These are phyloP conservation scores for Seriola aureovittata DNA, from an alignment of 2,113 vertebrate genomes.

Conservation along the genomic window DNA sequence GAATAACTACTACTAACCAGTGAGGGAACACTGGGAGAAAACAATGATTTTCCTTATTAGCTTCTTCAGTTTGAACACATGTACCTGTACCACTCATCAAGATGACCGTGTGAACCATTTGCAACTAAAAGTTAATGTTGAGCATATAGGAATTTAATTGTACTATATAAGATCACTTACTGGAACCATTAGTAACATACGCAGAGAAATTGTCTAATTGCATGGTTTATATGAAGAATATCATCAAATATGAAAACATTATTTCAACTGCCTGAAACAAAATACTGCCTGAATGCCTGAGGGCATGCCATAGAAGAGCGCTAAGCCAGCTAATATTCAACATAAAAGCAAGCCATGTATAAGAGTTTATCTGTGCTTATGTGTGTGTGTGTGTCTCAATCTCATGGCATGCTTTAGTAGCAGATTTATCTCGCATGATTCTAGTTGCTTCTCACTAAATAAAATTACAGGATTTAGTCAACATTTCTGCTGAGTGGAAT, in stretches of 20 bases:
- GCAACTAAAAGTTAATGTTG: background rate
- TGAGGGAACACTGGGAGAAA: background rate
- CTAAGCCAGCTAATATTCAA: slow-evolving; percentile 13
- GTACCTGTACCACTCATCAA: background rate
- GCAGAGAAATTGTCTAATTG: background rate
- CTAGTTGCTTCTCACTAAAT: slow-evolving; percentile 32
- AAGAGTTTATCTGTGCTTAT: background rate
- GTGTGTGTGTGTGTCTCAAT: background rate
- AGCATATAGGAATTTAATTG: background rate
- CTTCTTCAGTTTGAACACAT: background rate
- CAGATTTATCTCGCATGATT: slow-evolving; percentile 47
- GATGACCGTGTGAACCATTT: background rate
- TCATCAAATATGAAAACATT: background rate
- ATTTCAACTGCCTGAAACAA: background rate
- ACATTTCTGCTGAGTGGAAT: slow-evolving; percentile 51
- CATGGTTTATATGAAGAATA: background rate
- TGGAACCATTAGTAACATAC: background rate
- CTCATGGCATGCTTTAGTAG: slow-evolving; percentile 12
- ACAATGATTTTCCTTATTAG: background rate
- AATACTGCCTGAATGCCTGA: background rate
- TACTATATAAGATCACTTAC: background rate
- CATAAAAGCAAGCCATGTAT: slow-evolving; percentile 1
- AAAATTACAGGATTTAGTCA: slow-evolving; percentile 64
- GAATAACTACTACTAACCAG: background rate
- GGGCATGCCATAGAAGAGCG: background rate